phyloP scores from a whole-genome alignment of 2,113 vertebrate species.

The Barnardius zonarius region DNA sequence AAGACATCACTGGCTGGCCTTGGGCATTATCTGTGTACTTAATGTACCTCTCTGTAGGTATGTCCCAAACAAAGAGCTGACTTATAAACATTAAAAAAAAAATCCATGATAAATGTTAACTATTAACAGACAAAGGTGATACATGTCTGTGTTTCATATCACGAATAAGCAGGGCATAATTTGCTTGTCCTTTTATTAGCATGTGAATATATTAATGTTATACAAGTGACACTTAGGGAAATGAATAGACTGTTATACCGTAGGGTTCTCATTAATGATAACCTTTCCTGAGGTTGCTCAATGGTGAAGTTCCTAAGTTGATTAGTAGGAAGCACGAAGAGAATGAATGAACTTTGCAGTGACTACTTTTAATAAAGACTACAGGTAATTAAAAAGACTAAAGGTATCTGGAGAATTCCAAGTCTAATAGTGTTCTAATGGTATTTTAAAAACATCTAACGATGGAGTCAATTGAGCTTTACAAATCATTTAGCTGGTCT shows the following conservation, averaged over 20 bases:
- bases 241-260: constrained; percentile 23
- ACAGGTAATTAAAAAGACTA: constrained; percentile 42
- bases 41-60: not conserved
- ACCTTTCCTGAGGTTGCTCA: not conserved
- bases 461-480: constrained; percentile 24
- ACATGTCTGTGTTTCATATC: not conserved
- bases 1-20: not conserved
- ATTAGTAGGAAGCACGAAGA: constrained; percentile 38
- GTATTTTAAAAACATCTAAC: constrained; percentile 25
- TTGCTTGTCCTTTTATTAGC: not conserved
- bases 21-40: not conserved
- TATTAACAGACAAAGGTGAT: not conserved
- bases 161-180: not conserved
- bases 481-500: constrained; percentile 2
- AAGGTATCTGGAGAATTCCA: constrained; percentile 1
- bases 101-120: constrained; percentile 2
- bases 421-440: not conserved
- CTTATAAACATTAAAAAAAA: not conserved
- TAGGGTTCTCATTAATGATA: constrained; percentile 38
- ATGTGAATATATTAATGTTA: constrained; percentile 35
- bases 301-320: constrained; percentile 8
- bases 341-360: constrained; percentile 35
- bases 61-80: not conserved
- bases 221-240: constrained; percentile 43
- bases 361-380: constrained; percentile 19